These are phyloP conservation scores for Anolis apletophallus DNA, from an alignment of 2,797 vertebrate genomes.

Conservation along the genomic window DNA sequence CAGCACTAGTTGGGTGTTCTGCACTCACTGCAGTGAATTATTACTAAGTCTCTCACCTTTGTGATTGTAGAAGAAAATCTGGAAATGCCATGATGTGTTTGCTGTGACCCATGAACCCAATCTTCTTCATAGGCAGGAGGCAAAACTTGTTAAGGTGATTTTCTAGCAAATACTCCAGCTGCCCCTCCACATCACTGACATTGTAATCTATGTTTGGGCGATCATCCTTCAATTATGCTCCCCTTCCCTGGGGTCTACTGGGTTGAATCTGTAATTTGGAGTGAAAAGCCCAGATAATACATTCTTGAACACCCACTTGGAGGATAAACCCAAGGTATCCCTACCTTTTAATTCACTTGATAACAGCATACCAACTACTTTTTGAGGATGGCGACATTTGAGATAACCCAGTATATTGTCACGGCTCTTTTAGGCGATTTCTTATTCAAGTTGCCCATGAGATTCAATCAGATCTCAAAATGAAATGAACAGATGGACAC, in stretches of 20 bases:
- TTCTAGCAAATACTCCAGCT: not conserved
- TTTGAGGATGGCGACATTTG: not conserved
- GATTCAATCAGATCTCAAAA: not conserved
- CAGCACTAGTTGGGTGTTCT: constrained; percentile 4
- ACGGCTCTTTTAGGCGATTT: not conserved
- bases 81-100: not conserved
- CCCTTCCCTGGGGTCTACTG: no score
- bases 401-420: not conserved
- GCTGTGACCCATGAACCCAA: not conserved
- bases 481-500: not conserved
- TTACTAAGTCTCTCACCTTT: constrained; percentile 13
- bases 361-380: no score
- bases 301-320: no score
- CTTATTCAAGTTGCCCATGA: not conserved
- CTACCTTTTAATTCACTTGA: no score
- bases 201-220: not conserved
- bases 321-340: no score
- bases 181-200: not conserved
- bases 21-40: not conserved
- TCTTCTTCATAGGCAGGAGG: not conserved
- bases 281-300: no score
- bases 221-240: no score
- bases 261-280: no score
- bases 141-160: not conserved
- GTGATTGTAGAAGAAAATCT: constrained; percentile 6